Percentiles rank a stretch among this genome's conserved stretches.
Conservation (phyloP, 1,140 invertebrate species). For the Rhysida immarginata region DNA sequence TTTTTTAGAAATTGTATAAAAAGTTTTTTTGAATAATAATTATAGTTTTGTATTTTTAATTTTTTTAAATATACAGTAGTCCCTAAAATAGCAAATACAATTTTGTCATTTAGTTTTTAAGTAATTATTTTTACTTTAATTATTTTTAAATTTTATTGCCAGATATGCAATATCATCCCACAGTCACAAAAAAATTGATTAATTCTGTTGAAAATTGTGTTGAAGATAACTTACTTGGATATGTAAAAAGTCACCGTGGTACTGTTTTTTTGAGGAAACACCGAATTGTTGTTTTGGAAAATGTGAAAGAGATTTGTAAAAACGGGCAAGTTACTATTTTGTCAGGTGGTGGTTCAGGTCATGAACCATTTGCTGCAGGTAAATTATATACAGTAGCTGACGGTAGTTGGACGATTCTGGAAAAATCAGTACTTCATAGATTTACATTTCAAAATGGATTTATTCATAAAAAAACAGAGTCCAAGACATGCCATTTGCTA, state of each 20-base stretch:
- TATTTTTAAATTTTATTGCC: too few species aligned
- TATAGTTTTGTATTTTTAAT: too few species aligned
- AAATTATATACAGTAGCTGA: slow-evolving; percentile 5
- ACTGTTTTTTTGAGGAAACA: slow-evolving; percentile 42
- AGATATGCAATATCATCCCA: too few species aligned
- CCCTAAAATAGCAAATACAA: too few species aligned
- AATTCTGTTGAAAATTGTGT: slow-evolving; percentile 47
- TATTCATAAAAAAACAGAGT: slow-evolving; percentile 4
- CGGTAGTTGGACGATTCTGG: background rate
- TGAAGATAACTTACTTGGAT: slow-evolving; percentile 47
- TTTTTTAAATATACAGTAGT: too few species aligned
- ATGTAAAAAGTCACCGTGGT: slow-evolving; percentile 42
- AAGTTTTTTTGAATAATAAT: too few species aligned
- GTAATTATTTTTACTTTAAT: too few species aligned
- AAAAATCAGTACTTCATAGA: too few species aligned
- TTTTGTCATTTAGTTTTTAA: too few species aligned
- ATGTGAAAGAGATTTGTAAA: slow-evolving; percentile 35
- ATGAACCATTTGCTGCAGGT: slow-evolving; percentile 67
- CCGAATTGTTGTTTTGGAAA: slow-evolving; percentile 40
- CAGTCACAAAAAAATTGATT: slow-evolving; percentile 42
- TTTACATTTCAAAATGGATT: background rate
- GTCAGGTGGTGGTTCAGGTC: slow-evolving; percentile 70
- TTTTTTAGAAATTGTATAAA: too few species aligned
- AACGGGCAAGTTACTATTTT: slow-evolving; percentile 47
- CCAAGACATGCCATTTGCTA: too few species aligned